A percentile compares a stretch with the other conserved stretches of the same genome.
Evolutionary conservation across 2,113 vertebrate species (phyloP).

Genomic region (Hippolais icterina): DNA sequence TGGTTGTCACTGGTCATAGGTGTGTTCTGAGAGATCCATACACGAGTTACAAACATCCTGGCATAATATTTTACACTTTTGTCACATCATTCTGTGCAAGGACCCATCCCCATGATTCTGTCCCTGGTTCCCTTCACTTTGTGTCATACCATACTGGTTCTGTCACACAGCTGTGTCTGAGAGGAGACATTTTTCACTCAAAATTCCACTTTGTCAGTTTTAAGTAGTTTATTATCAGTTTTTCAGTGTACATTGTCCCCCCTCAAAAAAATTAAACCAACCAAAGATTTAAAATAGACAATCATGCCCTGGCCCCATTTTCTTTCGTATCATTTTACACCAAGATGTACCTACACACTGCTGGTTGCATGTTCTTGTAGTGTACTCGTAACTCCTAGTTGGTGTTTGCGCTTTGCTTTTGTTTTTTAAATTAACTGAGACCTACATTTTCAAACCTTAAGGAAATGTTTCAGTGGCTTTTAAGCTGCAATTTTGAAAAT

Average conservation of each 20-base stretch:
- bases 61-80: constrained; percentile 12
- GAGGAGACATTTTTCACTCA: background rate
- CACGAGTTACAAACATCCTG: background rate
- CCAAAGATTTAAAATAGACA: background rate
- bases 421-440: constrained; percentile 71
- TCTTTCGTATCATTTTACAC: constrained; percentile 53
- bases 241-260: background rate
- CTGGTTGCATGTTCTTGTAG: constrained; percentile 76
- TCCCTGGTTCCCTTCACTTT: constrained; percentile 52
- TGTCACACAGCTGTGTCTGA: constrained; percentile 2
- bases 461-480: constrained; percentile 62
- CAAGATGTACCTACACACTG: constrained; percentile 58
- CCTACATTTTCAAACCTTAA: constrained; percentile 79
- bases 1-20: background rate
- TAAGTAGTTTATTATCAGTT: background rate
- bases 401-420: constrained; percentile 78
- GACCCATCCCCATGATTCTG: constrained; percentile 28
- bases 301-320: constrained; percentile 11
- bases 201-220: background rate
- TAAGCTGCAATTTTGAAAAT: constrained; percentile 75
- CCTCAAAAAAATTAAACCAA: too few species aligned
- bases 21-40: constrained; percentile 22
- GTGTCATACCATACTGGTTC: constrained; percentile 51
- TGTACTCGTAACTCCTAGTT: constrained; percentile 67
- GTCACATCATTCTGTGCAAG: constrained; percentile 24